phyloP scores from a whole-genome alignment of 2,113 vertebrate genomes.

The Gavia stellata region DNA sequence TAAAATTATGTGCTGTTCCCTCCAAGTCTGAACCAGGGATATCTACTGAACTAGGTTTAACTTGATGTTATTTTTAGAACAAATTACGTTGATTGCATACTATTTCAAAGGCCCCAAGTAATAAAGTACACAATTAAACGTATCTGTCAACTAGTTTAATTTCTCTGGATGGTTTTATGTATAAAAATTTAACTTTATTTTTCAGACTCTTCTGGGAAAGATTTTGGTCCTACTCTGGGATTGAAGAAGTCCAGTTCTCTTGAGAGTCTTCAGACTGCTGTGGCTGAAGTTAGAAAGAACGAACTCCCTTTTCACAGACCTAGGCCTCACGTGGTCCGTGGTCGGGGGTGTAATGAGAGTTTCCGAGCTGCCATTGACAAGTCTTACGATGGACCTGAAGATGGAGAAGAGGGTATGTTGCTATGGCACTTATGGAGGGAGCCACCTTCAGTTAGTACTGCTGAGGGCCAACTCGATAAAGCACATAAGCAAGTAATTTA shows the following conservation, averaged over 20 bases:
- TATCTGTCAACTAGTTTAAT: neutral
- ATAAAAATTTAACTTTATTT: slow-evolving; percentile 9
- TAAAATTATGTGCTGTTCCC: neutral
- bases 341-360: slow-evolving; percentile 95
- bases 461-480: neutral
- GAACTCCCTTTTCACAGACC: slow-evolving; percentile 94
- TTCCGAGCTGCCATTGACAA: slow-evolving; percentile 98
- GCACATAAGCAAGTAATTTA: neutral
- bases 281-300: slow-evolving; percentile 89
- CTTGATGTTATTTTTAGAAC: slow-evolving; percentile 41
- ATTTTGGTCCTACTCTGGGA: slow-evolving; percentile 92
- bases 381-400: slow-evolving; percentile 93
- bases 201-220: slow-evolving; percentile 71
- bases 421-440: neutral
- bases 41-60: slow-evolving; percentile 13
- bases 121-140: slow-evolving; percentile 19
- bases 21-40: neutral
- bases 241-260: slow-evolving; percentile 96
- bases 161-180: neutral
- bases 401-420: slow-evolving; percentile 83
- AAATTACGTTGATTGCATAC: slow-evolving; percentile 13
- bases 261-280: slow-evolving; percentile 96
- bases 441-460: neutral
- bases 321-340: slow-evolving; percentile 90
- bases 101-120: slow-evolving; percentile 20